Conservation (phyloP, 2,113 vertebrate genomes). For the Lagopus muta region DNA sequence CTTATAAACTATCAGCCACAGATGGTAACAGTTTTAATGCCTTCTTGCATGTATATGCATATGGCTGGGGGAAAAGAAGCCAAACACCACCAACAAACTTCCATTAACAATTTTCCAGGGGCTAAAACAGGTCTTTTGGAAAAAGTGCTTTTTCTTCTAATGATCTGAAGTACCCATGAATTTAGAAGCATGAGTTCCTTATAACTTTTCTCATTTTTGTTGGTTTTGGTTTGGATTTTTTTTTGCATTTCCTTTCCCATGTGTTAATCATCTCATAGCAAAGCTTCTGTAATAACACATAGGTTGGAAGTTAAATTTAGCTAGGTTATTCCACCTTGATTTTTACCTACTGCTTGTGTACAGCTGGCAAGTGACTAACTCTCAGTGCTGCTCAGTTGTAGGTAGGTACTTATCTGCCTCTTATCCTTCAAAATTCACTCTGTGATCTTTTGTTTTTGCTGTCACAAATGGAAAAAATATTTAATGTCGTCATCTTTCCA, state of each 20-base stretch:
- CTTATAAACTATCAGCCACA: slow-evolving; percentile 65
- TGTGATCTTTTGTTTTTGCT: not conserved
- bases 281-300: not conserved
- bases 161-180: not conserved
- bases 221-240: not conserved
- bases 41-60: slow-evolving; percentile 40
- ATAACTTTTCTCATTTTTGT: not conserved
- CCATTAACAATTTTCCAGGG: not conserved
- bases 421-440: not conserved
- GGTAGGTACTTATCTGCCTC: not conserved
- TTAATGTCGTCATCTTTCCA: not conserved
- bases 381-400: not conserved
- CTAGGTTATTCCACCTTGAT: not conserved
- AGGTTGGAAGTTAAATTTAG: not conserved
- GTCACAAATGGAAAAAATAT: not conserved
- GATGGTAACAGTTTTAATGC: slow-evolving; percentile 51
- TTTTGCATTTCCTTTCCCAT: not conserved
- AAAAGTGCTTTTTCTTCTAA: not conserved
- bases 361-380: not conserved
- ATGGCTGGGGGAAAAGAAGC: slow-evolving; percentile 36
- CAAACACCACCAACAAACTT: slow-evolving; percentile 29
- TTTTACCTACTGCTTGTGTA: not conserved
- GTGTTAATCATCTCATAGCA: not conserved
- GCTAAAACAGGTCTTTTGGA: not conserved
- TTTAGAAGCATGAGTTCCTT: not conserved